Conservation (phyloP, 2,797 vertebrate species). For the Semotilus atromaculatus region DNA sequence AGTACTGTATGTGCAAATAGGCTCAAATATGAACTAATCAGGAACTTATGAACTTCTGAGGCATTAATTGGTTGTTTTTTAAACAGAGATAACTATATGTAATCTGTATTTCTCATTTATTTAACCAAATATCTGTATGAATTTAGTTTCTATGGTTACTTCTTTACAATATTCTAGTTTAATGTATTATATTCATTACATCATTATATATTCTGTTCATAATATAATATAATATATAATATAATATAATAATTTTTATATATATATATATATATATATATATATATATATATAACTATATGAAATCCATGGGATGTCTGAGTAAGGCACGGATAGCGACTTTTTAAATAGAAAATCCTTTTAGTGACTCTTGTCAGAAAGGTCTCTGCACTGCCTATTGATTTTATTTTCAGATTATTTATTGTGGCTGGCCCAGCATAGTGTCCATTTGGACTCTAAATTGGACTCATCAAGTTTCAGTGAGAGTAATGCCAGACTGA, state of each 20-base stretch:
- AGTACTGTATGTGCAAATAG: no score
- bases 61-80: not conserved
- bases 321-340: not conserved
- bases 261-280: no score
- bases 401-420: constrained; percentile 57
- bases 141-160: not conserved
- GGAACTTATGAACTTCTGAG: not conserved
- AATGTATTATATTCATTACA: not conserved
- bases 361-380: not conserved
- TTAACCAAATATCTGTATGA: no score
- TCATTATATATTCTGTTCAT: no score
- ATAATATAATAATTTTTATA: no score
- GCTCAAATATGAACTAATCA: not conserved
- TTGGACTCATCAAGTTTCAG: constrained; percentile 42
- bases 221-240: no score
- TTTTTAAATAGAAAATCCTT: constrained; percentile 7
- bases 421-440: constrained; percentile 54
- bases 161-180: not conserved
- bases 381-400: constrained; percentile 30
- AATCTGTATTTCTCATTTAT: not conserved
- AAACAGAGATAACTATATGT: not conserved
- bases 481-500: constrained; percentile 35
- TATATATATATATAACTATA: not conserved
- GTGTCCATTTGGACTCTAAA: constrained; percentile 41
- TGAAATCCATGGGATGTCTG: not conserved